Conservation (phyloP, 1,140 invertebrate genomes). For the Drosophila takahashii region DNA sequence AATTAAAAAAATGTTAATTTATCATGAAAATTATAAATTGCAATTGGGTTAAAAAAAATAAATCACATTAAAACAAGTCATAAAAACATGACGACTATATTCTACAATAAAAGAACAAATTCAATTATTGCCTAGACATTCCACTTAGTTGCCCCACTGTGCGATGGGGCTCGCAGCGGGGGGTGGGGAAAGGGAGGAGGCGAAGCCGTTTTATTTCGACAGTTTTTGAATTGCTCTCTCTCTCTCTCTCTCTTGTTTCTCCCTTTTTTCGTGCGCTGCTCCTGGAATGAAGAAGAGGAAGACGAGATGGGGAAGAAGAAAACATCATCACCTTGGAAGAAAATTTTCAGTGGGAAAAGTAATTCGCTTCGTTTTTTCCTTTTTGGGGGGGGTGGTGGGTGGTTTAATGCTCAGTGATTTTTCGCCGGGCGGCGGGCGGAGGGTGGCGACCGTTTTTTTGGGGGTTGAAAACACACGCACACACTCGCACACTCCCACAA, state of each 20-base stretch:
- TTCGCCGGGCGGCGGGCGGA: constrained; percentile 28
- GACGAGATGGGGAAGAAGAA: constrained; percentile 19
- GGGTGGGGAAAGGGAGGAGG: constrained; percentile 11
- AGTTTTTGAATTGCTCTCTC: constrained; percentile 71
- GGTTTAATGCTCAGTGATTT: constrained; percentile 38
- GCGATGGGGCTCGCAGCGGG: constrained; percentile 8
- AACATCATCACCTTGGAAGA: constrained; percentile 43
- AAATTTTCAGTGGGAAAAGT: constrained; percentile 45
- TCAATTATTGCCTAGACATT: background rate
- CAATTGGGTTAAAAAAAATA: no score
- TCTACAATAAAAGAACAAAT: background rate
- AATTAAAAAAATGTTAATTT: no score
- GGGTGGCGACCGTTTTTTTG: constrained; percentile 36
- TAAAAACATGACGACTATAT: no score
- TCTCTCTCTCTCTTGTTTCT: constrained; percentile 29
- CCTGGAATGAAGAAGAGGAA: constrained; percentile 26
- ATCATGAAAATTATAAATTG: no score
- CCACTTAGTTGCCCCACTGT: background rate
- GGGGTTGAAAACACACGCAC: constrained; percentile 61
- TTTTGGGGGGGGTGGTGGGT: constrained; percentile 24
- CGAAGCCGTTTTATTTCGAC: constrained; percentile 79
- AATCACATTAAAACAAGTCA: no score
- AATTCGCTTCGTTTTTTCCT: constrained; percentile 2
- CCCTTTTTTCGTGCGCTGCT: constrained; percentile 41
- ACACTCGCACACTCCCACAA: constrained; percentile 15